Evolutionary conservation across 2,797 vertebrate genomes (phyloP).

Genomic region (Mastacembelus armatus): DNA sequence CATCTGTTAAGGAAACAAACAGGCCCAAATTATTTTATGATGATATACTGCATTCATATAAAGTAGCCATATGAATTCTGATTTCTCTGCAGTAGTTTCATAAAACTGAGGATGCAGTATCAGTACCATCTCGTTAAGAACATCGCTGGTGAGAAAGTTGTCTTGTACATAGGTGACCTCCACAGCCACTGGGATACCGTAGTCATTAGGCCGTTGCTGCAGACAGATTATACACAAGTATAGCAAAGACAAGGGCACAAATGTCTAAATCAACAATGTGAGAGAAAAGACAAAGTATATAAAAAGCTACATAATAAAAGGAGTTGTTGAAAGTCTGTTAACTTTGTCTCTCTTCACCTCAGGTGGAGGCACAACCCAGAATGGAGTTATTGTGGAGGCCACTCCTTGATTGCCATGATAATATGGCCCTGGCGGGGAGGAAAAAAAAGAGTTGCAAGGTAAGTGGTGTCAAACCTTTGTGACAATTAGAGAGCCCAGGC

Average conservation of each 20-base stretch:
- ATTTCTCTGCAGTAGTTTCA: neutral
- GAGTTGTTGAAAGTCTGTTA: neutral
- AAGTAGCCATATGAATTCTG: fast-evolving
- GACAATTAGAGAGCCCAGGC: neutral
- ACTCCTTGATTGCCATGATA: slow-evolving; percentile 91
- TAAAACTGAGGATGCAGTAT: neutral
- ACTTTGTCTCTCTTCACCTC: slow-evolving; percentile 80
- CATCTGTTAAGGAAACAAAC: slow-evolving; percentile 79
- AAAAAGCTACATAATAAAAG: neutral
- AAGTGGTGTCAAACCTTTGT: neutral
- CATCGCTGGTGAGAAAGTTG: slow-evolving; percentile 94
- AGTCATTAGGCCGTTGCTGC: slow-evolving; percentile 95
- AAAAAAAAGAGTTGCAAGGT: neutral
- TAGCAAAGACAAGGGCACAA: neutral
- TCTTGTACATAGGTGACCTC: slow-evolving; percentile 97
- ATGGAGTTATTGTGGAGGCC: slow-evolving; percentile 93
- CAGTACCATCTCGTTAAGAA: slow-evolving; percentile 96
- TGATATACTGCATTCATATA: neutral
- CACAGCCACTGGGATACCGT: slow-evolving; percentile 95
- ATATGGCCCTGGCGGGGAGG: slow-evolving; percentile 87
- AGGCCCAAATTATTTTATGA: neutral
- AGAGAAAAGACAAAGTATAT: neutral
- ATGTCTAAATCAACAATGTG: neutral
- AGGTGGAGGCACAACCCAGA: slow-evolving; percentile 96
- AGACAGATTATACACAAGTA: neutral